A percentile compares a stretch with the other conserved stretches of the same genome.
Conservation (phyloP, 2,888 invertebrate genomes). For the Latheticus oryzae region DNA sequence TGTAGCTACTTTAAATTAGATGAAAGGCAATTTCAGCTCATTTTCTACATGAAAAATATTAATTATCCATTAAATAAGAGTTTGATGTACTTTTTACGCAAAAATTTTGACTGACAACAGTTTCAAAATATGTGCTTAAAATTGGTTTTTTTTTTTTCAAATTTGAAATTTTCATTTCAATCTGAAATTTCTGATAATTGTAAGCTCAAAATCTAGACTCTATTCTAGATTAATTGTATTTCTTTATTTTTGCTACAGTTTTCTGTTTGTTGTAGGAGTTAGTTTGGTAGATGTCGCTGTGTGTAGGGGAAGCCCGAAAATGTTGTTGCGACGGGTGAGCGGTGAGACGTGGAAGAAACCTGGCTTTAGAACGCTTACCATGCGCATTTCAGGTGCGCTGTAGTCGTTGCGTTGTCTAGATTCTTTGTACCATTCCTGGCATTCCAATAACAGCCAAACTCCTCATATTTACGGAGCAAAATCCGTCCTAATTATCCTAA, state of each 20-base stretch:
- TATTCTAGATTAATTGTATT: no score
- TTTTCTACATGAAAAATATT: constrained; percentile 3
- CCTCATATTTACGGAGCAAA: constrained; percentile 78
- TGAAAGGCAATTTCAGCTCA: background rate
- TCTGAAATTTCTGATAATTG: no score
- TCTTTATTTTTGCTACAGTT: no score
- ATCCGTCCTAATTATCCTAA: constrained; percentile 75
- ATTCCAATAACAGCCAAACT: constrained; percentile 86
- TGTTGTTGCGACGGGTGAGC: constrained; percentile 12
- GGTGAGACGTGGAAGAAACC: constrained; percentile 56
- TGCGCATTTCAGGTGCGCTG: constrained; percentile 84
- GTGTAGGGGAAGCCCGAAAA: background rate
- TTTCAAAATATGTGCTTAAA: no score
- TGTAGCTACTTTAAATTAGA: no score
- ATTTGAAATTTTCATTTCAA: no score
- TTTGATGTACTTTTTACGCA: no score
- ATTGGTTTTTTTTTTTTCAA: no score
- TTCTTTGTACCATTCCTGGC: constrained; percentile 98
- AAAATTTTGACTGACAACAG: no score
- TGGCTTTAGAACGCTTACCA: constrained; percentile 74
- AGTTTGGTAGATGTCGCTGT: constrained; percentile 12
- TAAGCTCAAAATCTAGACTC: no score
- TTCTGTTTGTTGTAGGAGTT: background rate
- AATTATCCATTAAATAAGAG: background rate
- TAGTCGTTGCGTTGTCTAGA: constrained; percentile 92